Evolutionary conservation across 2,113 vertebrate species (phyloP).

Genomic region (Nannospalax galili): DNA sequence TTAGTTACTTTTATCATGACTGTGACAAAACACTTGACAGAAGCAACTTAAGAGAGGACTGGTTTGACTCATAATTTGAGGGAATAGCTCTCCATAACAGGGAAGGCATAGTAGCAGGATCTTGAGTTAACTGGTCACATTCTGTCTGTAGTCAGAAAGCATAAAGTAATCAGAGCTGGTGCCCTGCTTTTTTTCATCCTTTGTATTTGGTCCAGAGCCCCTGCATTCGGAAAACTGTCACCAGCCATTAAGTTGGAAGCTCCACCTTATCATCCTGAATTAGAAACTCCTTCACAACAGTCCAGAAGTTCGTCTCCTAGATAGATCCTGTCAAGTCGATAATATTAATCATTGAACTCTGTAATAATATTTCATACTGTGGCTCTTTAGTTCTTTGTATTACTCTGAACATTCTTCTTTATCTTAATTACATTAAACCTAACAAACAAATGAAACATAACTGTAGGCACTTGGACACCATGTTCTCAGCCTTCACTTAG

Average conservation of each 20-base stretch:
- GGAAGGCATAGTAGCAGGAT: neutral
- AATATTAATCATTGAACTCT: neutral
- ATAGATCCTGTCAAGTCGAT: neutral
- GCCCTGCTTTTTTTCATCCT: neutral
- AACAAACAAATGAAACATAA: neutral
- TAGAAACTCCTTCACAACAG: too few species aligned
- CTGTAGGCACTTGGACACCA: neutral
- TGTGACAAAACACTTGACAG: neutral
- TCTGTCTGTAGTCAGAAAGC: neutral
- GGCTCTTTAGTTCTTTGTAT: neutral
- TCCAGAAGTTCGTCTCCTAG: too few species aligned
- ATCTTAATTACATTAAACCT: neutral
- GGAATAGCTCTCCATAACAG: neutral
- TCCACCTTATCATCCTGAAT: too few species aligned
- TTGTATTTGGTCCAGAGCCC: too few species aligned
- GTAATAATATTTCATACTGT: neutral
- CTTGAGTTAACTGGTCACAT: neutral
- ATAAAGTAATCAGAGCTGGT: too few species aligned
- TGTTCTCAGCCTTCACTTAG: neutral
- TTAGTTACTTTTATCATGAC: neutral
- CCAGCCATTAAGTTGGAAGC: too few species aligned
- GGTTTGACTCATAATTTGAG: neutral
- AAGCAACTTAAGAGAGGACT: neutral
- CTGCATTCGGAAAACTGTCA: too few species aligned
- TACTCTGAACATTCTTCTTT: neutral